Evolutionary conservation across 1,140 invertebrate species (phyloP).

Genomic region (Rhagoletis zephyria): DNA sequence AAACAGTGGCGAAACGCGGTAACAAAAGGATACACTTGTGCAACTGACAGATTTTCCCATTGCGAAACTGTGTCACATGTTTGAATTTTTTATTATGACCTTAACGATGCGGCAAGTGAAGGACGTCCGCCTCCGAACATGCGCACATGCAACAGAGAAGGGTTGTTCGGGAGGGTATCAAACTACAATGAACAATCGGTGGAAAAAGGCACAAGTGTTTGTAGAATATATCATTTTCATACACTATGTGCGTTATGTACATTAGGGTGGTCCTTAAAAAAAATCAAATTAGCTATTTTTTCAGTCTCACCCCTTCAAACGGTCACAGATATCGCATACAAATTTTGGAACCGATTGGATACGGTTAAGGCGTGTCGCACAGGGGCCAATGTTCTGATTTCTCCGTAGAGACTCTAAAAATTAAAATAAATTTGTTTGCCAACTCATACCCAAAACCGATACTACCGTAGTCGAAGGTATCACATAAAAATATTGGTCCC

Average conservation of each 20-base stretch:
- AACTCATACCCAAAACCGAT: too few relatives aligned
- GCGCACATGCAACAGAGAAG: background rate
- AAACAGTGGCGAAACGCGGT: background rate
- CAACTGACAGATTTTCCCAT: slow-evolving; percentile 55
- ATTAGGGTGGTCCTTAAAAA: too few relatives aligned
- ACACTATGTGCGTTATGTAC: background rate
- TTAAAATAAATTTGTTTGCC: too few relatives aligned
- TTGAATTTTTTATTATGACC: slow-evolving; percentile 25
- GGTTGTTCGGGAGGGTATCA: background rate
- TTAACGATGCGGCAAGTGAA: background rate
- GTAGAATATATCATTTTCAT: slow-evolving; percentile 38
- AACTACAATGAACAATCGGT: background rate
- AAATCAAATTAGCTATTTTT: too few relatives aligned
- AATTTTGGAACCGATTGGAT: too few relatives aligned
- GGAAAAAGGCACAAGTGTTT: background rate
- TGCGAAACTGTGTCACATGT: slow-evolving; percentile 68
- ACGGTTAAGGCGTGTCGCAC: too few relatives aligned
- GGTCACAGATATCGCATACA: too few relatives aligned
- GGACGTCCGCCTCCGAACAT: background rate
- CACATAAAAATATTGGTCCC: too few relatives aligned
- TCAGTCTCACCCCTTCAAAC: too few relatives aligned
- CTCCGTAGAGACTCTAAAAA: too few relatives aligned
- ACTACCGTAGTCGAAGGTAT: too few relatives aligned
- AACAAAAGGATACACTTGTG: slow-evolving; percentile 61
- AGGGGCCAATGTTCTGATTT: too few relatives aligned